Evolutionary conservation across 2,888 invertebrate genomes (phyloP).

Genomic region (Andrena dorsata): DNA sequence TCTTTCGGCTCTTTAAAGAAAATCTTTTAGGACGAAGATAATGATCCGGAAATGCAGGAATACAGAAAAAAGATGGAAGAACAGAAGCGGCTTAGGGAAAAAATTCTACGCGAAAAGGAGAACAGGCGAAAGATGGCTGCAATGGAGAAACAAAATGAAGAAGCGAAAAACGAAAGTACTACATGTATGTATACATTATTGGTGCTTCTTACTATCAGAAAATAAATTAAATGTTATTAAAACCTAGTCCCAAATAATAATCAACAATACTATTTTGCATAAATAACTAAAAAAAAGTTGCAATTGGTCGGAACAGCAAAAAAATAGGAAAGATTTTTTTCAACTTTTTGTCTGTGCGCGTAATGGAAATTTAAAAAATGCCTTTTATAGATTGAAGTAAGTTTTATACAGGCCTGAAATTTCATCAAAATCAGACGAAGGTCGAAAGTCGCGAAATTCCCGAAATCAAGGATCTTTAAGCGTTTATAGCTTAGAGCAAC

Average conservation of each 20-base stretch:
- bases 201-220: not conserved
- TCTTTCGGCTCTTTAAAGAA: not conserved
- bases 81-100: constrained; percentile 85
- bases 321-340: no score
- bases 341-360: no score
- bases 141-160: constrained; percentile 80
- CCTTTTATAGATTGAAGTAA: no score
- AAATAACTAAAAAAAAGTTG: no score
- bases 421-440: no score
- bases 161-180: constrained; percentile 69
- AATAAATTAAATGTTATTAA: not conserved
- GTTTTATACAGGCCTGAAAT: no score
- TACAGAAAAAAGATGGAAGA: constrained; percentile 85
- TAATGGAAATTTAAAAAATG: no score
- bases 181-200: constrained; percentile 67
- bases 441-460: no score
- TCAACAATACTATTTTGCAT: no score
- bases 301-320: no score
- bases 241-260: not conserved
- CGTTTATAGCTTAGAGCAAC: no score
- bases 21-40: constrained; percentile 76
- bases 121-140: constrained; percentile 84
- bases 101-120: constrained; percentile 85
- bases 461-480: no score
- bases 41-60: constrained; percentile 84